phyloP scores from a whole-genome alignment of 1,140 invertebrate genomes.

The Drusus annulatus region DNA sequence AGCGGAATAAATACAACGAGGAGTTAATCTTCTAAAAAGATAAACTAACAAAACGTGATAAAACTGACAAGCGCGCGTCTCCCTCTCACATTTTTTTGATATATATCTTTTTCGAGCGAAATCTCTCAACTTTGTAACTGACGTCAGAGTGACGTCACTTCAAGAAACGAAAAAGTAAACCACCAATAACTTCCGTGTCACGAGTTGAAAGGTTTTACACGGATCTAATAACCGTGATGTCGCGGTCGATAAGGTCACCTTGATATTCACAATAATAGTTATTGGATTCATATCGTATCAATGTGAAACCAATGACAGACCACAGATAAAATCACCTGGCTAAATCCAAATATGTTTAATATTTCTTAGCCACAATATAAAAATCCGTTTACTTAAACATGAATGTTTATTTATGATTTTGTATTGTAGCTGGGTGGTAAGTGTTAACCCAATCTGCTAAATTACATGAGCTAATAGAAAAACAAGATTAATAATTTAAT shows the following conservation, averaged over 20 bases:
- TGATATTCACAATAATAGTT: no score
- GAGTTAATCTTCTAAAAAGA: slow-evolving; percentile 29
- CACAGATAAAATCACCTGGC: no score
- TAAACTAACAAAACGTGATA: slow-evolving; percentile 34
- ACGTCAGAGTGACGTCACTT: slow-evolving; percentile 16
- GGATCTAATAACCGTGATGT: background rate
- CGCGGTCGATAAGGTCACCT: background rate
- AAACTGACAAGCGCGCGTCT: slow-evolving; percentile 17
- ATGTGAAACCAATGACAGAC: no score
- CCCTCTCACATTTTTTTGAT: background rate
- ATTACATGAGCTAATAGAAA: no score
- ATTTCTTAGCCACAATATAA: no score
- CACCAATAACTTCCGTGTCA: slow-evolving; percentile 9
- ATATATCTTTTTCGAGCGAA: slow-evolving; percentile 6
- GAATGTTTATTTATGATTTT: no score
- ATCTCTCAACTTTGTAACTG: slow-evolving; percentile 14
- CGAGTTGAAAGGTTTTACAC: background rate
- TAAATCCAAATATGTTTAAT: no score
- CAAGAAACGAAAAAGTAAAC: background rate
- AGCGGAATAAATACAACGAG: background rate
- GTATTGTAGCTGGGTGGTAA: no score
- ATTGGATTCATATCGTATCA: no score
- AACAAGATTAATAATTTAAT: no score
- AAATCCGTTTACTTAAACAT: no score
- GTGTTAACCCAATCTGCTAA: no score